Evolutionary conservation across 2,113 vertebrate genomes (phyloP), one percentile per base, ranked within the genome.

Genomic region (Myrmecobius fasciatus): DNA sequence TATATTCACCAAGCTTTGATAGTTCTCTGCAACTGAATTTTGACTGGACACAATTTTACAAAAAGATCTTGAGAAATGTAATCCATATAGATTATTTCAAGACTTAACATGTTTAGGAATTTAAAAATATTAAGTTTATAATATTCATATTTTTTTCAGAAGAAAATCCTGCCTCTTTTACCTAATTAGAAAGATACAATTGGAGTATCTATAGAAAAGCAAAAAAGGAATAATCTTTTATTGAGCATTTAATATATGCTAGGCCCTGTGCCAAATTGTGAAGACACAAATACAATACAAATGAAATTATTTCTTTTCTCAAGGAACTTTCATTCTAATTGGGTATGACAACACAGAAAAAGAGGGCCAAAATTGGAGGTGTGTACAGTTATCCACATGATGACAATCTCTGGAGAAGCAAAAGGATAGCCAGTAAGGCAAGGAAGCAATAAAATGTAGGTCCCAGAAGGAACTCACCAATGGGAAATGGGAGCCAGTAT

Each of bases 131-230:
- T 96, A 67, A 90, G 4, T 2, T 11, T 36, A 91, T 67, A 83
- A 89, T 56, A 10, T 89, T 26, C 25, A 56, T n/a, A 10, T n/a
- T 5, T 43, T 5, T 43, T 91, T 89, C n/a, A 36, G 83, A 52
- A 89, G 49, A 90, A 88, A 90, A 36, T 56, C 11, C 49, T 91
- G 8, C 56, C 3, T 52, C 0, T 12, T 28, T 88, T 54, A 8
- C 52, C 91, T 94, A 52, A 90, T 93, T 89, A 89, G 24, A 90
- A 96, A 92, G 92, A 88, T 22, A 9, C 48, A 93, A 88, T 0
- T 56, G 11, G 17, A 75, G 36, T 20, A 1, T 75, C 4, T 0
- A 14, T 75, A 75, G 36, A n/a, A n/a, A 75, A 36, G 14, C 31
- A 75, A 75, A 36, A 75, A n/a, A 75, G 14, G 12, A 75, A n/a